Evolutionary conservation across 1,140 invertebrate genomes (phyloP).

Genomic region (Drosophila athabasca): DNA sequence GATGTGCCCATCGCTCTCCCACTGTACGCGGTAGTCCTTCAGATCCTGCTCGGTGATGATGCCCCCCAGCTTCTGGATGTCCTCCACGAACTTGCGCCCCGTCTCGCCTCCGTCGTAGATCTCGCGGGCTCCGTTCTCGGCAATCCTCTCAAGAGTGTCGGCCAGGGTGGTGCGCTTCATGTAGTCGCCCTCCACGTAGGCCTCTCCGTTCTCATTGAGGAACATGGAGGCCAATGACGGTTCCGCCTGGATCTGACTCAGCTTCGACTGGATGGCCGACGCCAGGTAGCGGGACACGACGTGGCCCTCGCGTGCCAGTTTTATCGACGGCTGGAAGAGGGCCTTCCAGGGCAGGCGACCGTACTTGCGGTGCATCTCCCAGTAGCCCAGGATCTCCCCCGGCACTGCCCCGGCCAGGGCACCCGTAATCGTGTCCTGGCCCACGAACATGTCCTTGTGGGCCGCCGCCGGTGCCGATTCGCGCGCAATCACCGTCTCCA

Average conservation of each 20-base stretch:
- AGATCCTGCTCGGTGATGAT: constrained; percentile 92
- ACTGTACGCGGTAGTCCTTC: constrained; percentile 85
- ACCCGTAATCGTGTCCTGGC: constrained; percentile 70
- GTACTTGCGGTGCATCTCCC: constrained; percentile 90
- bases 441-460: constrained; percentile 88
- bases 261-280: constrained; percentile 85
- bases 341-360: constrained; percentile 92
- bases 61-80: constrained; percentile 88
- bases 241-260: constrained; percentile 86
- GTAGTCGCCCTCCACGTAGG: constrained; percentile 88
- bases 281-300: constrained; percentile 90
- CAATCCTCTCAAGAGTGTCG: constrained; percentile 89
- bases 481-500: constrained; percentile 89
- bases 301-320: constrained; percentile 89
- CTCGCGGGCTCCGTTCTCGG: constrained; percentile 86
- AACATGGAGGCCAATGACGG: constrained; percentile 87
- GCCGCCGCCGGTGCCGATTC: constrained; percentile 91
- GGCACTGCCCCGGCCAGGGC: constrained; percentile 93
- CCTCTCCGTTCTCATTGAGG: constrained; percentile 87
- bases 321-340: constrained; percentile 91
- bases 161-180: constrained; percentile 89
- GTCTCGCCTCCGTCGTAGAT: constrained; percentile 89
- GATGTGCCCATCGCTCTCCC: constrained; percentile 86
- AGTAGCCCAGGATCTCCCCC: constrained; percentile 95
- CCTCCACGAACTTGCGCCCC: constrained; percentile 87